Base-by-base conservation (phyloP, 2,113 vertebrate species). In the Ammodytes dubius region DNA sequence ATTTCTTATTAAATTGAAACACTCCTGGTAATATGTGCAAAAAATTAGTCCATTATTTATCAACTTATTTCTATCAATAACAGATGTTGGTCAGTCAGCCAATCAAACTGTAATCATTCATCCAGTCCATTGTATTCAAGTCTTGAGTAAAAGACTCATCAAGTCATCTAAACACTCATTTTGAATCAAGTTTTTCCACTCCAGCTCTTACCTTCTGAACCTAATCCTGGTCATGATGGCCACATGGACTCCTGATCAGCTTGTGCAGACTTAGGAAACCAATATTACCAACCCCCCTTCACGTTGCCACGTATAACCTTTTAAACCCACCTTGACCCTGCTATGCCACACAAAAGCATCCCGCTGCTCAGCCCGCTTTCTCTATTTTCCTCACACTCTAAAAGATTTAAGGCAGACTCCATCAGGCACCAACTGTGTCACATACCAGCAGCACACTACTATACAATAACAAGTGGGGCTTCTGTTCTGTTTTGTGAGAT, bases 191-290 rank as follows among this genome's bases (percentile, higher is more conserved):
- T 52, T 85, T 49, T 63, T 49, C 46, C 64, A 52, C 60, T 17
- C 45, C 37, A 27, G 42, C 56, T 70, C 67, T 53, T 15, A 63
- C 59, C 72, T 73, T 58, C 49, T 74, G 17, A 63, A 60, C 11
- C 15, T 89, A 89, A 91, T 91, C 79, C 85, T 54, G 39, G 6
- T 85, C 77, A 78, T 84, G 85, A 74, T 64, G 79, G 45, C 86
- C 74, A 68, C 88, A 84, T 84, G 79, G 47, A 91, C 0, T 73
- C 70, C 57, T 87, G 79, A 84, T 88, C 82, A 82, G 81, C 85
- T 88, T 88, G 77, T 54, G 54, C 6, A 72, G 78, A 65, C 64
- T 85, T 15, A 73, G 58, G 67, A 87, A 83, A 73, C 70, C 74
- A 79, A 83, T 39, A 74, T 86, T 27, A 83, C 57, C 66, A 42